Evolutionary conservation across 2,888 invertebrate species (phyloP), one percentile per base, ranked within the genome.

Genomic region (Deilephila elpenor): DNA sequence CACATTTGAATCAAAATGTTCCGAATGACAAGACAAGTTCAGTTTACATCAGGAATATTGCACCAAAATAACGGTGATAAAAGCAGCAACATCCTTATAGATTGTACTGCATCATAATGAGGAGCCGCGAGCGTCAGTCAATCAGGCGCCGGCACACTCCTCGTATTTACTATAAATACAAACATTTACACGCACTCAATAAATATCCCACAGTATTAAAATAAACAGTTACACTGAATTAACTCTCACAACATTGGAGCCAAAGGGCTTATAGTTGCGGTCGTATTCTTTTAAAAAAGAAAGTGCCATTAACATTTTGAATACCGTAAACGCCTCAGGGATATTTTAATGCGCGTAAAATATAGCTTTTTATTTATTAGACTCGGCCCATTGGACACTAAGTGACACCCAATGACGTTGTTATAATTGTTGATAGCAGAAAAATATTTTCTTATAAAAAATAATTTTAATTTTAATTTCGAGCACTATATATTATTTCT

Each of bases 111-210:
- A 59, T 51, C 44, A 71, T 72, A 76, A 77, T 76, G 70, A 75
- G 74, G 67, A 61, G 62, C 77, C 76, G 32, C 72, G 61, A 76
- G 80, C 80, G 75, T 74, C 78, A 73, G 74, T 80, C 80, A 78
- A 76, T 77, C 77, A 75, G 74, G 71, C 53, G 72, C 56, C 67
- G 73, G 74, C 73, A 72, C 70, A 70, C 74, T 73, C 74, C 73
- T 71, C 37, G 72, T 56, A 74, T 70, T 74, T 71, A 73, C 44
- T 71, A 61, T 75, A 79, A 79, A 80, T 78, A 67, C 44, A 79
- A 81, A 80, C 75, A 79, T 76, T 77, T 73, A 73, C 72, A 74
- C 74, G 60, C 59, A 64, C 70, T 74, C 71, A 67, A 56, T 64
- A 73, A 67, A 67, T 59, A 67, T 29, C 11, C 59, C 44, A 17